Conservation (phyloP, 2,888 invertebrate species). For the Conomelus anceps region DNA sequence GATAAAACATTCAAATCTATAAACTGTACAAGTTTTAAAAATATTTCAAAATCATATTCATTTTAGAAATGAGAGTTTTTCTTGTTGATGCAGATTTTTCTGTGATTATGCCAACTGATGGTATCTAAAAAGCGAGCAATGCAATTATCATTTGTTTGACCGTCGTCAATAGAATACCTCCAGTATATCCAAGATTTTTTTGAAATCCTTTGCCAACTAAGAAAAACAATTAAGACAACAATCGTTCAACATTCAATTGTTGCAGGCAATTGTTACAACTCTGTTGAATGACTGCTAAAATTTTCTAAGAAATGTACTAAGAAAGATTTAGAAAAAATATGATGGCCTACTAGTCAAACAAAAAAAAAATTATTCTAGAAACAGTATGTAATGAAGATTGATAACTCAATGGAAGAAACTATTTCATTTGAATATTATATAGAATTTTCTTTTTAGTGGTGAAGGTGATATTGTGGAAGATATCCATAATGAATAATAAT, state of each 20-base stretch:
- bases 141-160: slow-evolving; percentile 16
- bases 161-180: slow-evolving; percentile 30
- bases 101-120: background rate
- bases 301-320: no score
- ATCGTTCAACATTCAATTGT: background rate
- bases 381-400: no score
- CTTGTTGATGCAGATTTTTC: background rate
- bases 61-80: background rate
- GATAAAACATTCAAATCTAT: background rate
- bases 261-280: background rate
- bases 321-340: no score
- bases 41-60: no score
- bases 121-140: slow-evolving; percentile 18
- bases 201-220: slow-evolving; percentile 36
- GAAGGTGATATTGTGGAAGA: no score
- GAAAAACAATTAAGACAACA: slow-evolving; percentile 25
- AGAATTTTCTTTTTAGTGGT: no score
- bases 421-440: no score
- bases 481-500: no score
- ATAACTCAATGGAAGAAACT: no score
- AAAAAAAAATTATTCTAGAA: no score
- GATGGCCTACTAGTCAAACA: no score
- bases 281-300: background rate
- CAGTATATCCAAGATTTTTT: slow-evolving; percentile 34
- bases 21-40: no score